phyloP scores from a whole-genome alignment of 35 echinoderm and acorn worm species.

The Acanthaster planci region DNA sequence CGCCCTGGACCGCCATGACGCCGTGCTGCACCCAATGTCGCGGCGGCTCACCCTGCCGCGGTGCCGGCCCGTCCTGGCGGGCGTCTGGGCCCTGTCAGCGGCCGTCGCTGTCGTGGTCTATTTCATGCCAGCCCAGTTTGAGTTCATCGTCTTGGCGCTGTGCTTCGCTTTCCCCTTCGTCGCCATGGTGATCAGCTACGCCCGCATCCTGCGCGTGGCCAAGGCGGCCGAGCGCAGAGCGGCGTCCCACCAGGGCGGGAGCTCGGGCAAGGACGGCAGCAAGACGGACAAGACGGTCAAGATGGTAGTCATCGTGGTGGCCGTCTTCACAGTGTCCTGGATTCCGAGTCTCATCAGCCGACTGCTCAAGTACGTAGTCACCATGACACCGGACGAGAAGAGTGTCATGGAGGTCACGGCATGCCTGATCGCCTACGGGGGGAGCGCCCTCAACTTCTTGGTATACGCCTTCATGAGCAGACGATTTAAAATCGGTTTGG shows the following conservation, averaged over 20 bases:
- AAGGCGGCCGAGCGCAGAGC: constrained; percentile 30
- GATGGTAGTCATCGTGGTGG: constrained; percentile 90
- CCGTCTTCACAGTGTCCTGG: constrained; percentile 82
- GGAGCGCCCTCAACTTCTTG: constrained; percentile 87
- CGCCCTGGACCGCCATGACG: constrained; percentile 83
- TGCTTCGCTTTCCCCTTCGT: constrained; percentile 67
- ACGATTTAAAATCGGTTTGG: constrained; percentile 62
- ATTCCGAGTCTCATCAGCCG: constrained; percentile 82
- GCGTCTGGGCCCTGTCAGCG: constrained; percentile 61
- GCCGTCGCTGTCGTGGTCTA: constrained; percentile 55
- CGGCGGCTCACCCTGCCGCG: constrained; percentile 43
- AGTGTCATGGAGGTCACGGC: constrained; percentile 75
- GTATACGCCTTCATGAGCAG: constrained; percentile 96
- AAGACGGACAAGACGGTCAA: constrained; percentile 78
- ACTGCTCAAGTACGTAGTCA: constrained; percentile 70
- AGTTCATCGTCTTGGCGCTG: constrained; percentile 68
- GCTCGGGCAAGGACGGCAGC: background rate
- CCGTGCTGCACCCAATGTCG: constrained; percentile 71
- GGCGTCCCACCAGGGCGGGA: background rate
- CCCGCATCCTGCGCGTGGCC: constrained; percentile 62
- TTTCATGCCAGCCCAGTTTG: constrained; percentile 62
- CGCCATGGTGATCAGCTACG: constrained; percentile 78
- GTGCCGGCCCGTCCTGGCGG: constrained; percentile 46
- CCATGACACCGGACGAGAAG: constrained; percentile 7
- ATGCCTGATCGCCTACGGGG: constrained; percentile 86